Percentiles rank a stretch among this genome's conserved stretches.
These are phyloP conservation scores for Drosophila austrosaltans DNA, from an alignment of 2,888 invertebrate species.

Conservation along the genomic window DNA sequence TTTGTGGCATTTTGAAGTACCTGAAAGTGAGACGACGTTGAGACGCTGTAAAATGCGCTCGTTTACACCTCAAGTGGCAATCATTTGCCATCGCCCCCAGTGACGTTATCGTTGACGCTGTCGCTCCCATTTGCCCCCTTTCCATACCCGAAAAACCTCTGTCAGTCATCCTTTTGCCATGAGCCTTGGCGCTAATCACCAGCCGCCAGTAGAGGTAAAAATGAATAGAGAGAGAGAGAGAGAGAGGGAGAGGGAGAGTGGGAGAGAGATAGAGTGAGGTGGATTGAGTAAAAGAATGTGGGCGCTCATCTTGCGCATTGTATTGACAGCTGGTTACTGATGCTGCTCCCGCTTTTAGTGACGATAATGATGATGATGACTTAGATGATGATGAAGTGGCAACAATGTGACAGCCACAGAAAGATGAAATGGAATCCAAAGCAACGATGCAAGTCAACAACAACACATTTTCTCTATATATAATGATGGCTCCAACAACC, in stretches of 20 bases:
- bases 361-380: constrained; percentile 25
- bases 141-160: background rate
- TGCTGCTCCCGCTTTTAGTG: constrained; percentile 20
- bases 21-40: constrained; percentile 21
- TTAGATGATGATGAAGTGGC: constrained; percentile 64
- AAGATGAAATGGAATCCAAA: constrained; percentile 37
- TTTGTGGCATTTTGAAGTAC: constrained; percentile 43
- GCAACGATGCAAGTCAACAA: constrained; percentile 7
- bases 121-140: background rate
- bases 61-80: constrained; percentile 74
- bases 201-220: constrained; percentile 18
- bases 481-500: constrained; percentile 63
- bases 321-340: background rate
- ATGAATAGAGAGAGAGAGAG: background rate
- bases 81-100: constrained; percentile 60
- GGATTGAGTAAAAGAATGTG: constrained; percentile 19
- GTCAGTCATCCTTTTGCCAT: constrained; percentile 2
- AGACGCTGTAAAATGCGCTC: constrained; percentile 72
- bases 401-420: constrained; percentile 68
- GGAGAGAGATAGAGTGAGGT: too few relatives aligned
- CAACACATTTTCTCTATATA: constrained; percentile 35
- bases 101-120: constrained; percentile 47
- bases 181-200: constrained; percentile 39
- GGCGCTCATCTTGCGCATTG: constrained; percentile 6
- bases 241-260: too few relatives aligned